Base-by-base conservation (phyloP, 2,888 invertebrate species). In the Volucella inflata region DNA sequence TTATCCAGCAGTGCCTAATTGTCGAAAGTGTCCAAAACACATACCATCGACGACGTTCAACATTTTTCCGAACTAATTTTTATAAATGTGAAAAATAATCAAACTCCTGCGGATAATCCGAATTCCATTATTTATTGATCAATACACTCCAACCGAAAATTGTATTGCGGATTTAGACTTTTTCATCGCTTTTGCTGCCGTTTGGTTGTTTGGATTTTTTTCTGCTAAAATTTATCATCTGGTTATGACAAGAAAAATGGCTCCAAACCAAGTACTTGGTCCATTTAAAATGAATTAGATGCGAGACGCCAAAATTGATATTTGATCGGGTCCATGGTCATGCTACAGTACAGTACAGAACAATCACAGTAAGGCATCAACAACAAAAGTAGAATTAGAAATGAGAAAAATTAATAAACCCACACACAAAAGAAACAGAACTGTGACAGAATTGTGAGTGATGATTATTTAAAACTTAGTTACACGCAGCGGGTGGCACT, bases 241-340 rank as follows among this genome's bases (percentile, higher is more conserved):
- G 79, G 64, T 84, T 84, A 70, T 84, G 83, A 84, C 83, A 84
- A 84, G 83, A 84, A 79, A 84, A 84, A 84, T 84, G 51, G 57
- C 64, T 64, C 59, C 51, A 21, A 30, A 57, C 62, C 55, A 68
- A 78, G 68, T 74, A 68, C 64, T 68, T 78, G 74, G 78, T 78
- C 68, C 78, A 78, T 83, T 83, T 78, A 74, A 78, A 83, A 71
- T 74, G 83, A 74, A 74, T 77, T 77, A 77, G 65, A 67, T 38
- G 51, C 44, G 42, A 16, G 12, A 42, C n/a, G 50, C 30, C 44
- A 67, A 55, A 62, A 67, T 68, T 78, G 76, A 83, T 57, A 65
- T 64, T 67, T 72, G 42, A 83, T 72, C 48, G 42, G 30, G 14
- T 48, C n/a, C 17, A 17, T 14, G 38, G 50, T 59, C 55, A 51